Conservation (phyloP, 2,113 vertebrate genomes). For the Dolichallabes microphthalmus region DNA sequence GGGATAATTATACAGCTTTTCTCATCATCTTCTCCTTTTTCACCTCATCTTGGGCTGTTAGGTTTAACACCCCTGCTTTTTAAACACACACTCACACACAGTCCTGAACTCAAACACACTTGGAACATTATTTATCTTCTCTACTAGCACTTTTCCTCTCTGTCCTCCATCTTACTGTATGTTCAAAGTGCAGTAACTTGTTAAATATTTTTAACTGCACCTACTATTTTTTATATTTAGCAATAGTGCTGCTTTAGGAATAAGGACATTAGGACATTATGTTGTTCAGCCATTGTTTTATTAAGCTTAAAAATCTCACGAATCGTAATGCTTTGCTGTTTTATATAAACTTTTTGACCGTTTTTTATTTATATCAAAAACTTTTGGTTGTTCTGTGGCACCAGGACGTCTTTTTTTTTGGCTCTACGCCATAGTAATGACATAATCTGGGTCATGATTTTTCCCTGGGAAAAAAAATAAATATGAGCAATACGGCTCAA, state of each 20-base stretch:
- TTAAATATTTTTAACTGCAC: slow-evolving; percentile 3
- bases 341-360: neutral
- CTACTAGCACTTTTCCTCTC: neutral
- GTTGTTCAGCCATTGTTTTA: neutral
- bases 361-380: too few species aligned
- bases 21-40: neutral
- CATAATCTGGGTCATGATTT: neutral
- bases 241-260: neutral
- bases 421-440: neutral
- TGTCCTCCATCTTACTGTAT: neutral
- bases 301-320: neutral
- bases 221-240: neutral
- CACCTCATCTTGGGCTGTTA: neutral
- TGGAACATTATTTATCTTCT: neutral
- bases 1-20: neutral
- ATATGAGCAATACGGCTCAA: neutral
- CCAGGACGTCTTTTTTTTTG: neutral
- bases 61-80: neutral
- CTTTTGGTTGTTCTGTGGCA: neutral
- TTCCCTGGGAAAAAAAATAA: neutral
- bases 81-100: neutral
- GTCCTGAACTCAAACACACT: neutral
- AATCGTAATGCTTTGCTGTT: neutral
- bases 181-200: neutral
- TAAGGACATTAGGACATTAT: neutral